Conservation (phyloP, 2,113 vertebrate species). For the Nipponia nippon region DNA sequence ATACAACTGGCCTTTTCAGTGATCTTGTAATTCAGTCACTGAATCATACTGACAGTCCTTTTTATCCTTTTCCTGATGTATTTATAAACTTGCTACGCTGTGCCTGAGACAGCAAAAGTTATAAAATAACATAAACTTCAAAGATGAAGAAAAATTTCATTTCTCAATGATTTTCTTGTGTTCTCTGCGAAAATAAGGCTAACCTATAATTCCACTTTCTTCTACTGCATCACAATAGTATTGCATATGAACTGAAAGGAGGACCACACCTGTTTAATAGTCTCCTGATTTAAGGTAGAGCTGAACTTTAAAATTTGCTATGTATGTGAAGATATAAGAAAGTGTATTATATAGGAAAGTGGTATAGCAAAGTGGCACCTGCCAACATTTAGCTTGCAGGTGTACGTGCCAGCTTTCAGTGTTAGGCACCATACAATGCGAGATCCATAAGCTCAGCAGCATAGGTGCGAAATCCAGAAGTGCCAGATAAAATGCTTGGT, state of each 20-base stretch:
- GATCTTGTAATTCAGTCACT: neutral
- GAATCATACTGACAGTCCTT: neutral
- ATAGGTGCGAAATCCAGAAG: neutral
- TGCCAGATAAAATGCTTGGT: fast-evolving
- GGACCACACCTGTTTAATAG: neutral
- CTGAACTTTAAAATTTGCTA: neutral
- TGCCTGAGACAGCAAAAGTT: neutral
- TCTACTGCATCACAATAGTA: neutral
- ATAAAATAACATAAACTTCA: neutral
- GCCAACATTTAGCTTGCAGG: neutral
- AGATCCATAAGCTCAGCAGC: neutral
- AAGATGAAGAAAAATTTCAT: neutral
- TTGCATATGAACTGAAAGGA: neutral
- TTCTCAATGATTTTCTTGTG: neutral
- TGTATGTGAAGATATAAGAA: neutral
- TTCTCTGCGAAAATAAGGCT: neutral
- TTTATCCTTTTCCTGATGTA: neutral
- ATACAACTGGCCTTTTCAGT: neutral
- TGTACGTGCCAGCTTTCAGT: fast-evolving
- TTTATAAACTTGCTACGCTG: neutral
- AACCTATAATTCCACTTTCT: neutral
- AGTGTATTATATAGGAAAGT: neutral
- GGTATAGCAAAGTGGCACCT: neutral
- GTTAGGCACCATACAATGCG: fast-evolving
- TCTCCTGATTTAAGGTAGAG: neutral